Evolutionary conservation across 2,113 vertebrate species (phyloP).

Genomic region (Corythoichthys intestinalis): DNA sequence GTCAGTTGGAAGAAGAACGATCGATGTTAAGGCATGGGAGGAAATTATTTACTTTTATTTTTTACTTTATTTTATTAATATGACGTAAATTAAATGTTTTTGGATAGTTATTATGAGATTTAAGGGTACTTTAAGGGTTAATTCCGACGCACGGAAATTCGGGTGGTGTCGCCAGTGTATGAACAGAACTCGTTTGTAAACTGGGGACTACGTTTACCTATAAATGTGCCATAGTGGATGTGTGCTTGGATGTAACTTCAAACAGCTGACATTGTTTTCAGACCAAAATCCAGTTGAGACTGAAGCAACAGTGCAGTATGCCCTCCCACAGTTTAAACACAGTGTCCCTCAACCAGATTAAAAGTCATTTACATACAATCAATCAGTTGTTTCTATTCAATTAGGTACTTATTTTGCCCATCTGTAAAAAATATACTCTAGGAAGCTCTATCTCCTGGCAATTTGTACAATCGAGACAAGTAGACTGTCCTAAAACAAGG

Average conservation of each 20-base stretch:
- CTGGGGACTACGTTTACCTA: background rate
- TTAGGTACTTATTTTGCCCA: background rate
- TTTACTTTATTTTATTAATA: too few species aligned
- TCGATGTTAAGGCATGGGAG: too few species aligned
- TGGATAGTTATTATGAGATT: too few species aligned
- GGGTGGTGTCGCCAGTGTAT: too few species aligned
- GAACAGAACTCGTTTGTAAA: too few species aligned
- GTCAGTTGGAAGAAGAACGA: too few species aligned
- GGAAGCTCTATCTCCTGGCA: background rate
- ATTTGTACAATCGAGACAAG: background rate
- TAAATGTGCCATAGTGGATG: background rate
- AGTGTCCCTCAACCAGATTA: background rate
- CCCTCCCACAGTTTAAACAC: background rate
- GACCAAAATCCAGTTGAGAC: background rate
- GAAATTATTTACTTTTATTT: too few species aligned
- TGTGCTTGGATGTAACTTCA: background rate
- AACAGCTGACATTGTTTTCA: background rate
- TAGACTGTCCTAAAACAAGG: background rate
- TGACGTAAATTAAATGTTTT: too few species aligned
- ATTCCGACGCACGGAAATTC: too few species aligned
- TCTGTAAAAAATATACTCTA: background rate
- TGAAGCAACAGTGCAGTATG: background rate
- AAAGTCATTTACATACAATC: background rate
- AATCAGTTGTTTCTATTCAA: background rate
- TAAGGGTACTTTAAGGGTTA: too few species aligned